A percentile compares a stretch with the other conserved stretches of the same genome.
phyloP scores from a whole-genome alignment of 2,113 vertebrate species.

The Chauna torquata region DNA sequence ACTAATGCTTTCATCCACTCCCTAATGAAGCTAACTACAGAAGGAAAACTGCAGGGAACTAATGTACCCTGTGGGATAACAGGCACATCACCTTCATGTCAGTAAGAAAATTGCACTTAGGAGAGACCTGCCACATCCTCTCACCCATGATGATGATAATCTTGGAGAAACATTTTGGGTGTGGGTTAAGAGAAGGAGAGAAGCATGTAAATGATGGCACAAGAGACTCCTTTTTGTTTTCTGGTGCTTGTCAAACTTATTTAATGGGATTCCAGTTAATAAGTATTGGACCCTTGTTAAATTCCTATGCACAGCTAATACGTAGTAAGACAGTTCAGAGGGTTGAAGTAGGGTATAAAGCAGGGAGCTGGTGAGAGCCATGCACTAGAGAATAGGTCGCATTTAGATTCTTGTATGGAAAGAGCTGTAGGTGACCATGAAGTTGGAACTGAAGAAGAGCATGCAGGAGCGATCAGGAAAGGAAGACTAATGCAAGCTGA shows the following conservation, averaged over 20 bases:
- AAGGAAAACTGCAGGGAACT: background rate
- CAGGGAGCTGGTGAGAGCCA: background rate
- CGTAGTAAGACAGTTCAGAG: background rate
- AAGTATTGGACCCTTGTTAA: background rate
- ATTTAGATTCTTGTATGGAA: background rate
- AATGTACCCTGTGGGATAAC: background rate
- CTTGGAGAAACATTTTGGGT: background rate
- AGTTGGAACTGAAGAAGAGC: background rate
- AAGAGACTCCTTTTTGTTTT: background rate
- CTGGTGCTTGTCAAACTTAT: background rate
- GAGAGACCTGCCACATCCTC: background rate
- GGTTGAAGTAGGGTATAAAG: background rate
- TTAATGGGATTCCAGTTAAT: background rate
- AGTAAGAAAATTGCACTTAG: background rate
- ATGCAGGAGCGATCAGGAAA: background rate
- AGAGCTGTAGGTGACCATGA: background rate
- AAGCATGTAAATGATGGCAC: background rate
- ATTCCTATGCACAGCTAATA: background rate
- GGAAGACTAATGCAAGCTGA: background rate
- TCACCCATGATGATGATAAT: background rate
- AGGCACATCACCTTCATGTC: background rate
- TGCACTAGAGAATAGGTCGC: accelerated
- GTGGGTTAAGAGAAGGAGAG: background rate
- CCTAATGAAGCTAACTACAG: background rate
- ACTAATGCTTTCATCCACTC: background rate